phyloP scores from a whole-genome alignment of 1,140 invertebrate species.

The Saccostrea glomerata region DNA sequence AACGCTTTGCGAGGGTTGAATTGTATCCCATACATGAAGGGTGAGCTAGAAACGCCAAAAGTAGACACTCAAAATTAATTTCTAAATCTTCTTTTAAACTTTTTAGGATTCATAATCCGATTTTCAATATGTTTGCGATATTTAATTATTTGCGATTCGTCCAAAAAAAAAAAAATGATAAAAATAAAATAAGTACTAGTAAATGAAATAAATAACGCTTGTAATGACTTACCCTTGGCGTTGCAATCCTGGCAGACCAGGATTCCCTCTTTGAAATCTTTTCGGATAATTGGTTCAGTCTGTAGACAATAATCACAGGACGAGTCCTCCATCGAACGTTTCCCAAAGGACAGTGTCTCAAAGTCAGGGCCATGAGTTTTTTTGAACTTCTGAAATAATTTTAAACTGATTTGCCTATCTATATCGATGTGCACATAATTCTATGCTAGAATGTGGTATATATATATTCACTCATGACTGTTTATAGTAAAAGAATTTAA shows the following conservation, averaged over 20 bases:
- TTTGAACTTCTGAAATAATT: constrained; percentile 55
- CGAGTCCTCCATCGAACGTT: constrained; percentile 58
- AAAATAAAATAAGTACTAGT: no score
- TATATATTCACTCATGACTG: no score
- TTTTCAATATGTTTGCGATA: no score
- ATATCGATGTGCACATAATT: no score
- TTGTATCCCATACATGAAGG: constrained; percentile 80
- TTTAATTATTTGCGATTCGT: no score
- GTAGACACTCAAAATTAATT: not conserved
- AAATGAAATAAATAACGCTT: not conserved
- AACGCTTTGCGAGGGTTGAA: constrained; percentile 72
- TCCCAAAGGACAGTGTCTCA: constrained; percentile 51
- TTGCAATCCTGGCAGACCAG: constrained; percentile 89
- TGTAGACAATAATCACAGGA: constrained; percentile 79
- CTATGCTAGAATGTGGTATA: no score
- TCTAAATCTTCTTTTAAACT: no score
- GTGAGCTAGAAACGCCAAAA: constrained; percentile 76
- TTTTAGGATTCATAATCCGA: no score
- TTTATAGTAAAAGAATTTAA: no score
- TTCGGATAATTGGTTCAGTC: constrained; percentile 68
- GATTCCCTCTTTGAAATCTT: constrained; percentile 84
- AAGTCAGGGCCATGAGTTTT: constrained; percentile 63
- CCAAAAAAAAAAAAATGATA: no score
- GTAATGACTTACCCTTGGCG: constrained; percentile 83
- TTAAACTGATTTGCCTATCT: not conserved